Base-by-base conservation (phyloP, 2,113 vertebrate species). In the Sitta europaea region DNA sequence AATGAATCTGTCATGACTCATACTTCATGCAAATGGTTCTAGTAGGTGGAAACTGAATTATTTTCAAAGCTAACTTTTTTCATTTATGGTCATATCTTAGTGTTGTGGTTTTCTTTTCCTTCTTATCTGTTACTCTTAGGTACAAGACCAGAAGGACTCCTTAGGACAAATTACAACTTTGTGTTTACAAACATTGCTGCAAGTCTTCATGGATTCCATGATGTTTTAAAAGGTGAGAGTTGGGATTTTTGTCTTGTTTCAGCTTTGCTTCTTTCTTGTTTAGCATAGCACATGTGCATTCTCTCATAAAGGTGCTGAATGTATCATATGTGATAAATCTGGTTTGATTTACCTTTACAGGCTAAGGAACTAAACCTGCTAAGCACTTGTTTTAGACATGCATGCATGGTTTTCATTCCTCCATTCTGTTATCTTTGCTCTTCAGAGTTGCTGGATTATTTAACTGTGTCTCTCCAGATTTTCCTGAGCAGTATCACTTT, bases 141-240 rank as follows among this genome's bases (percentile, higher is more conserved):
- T 94, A 98, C 97, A 31, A 98, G 98, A 82, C 98, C 98, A 94
- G 98, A 99, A 59, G 98, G 98, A 77, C 91, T 99, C 68, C 98
- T 98, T 93, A 98, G 98, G 92, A 98, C 98, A 97, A 99, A 99
- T 97, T 98, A 98, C 83, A 98, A 96, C 24, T 98, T 98, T 2
- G 98, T 99, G 78, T 98, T 99, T 97, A 99, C 99, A 79, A 98
- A 99, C 90, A 98, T 99, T 91, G 98, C 98, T 67, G 97, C 98
- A 87, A 98, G 98, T 97, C 98, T 99, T 77, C 98, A 98, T 94
- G 98, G 98, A 93, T 98, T 99, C 85, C 98, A 99, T 80, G 98
- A 99, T 40, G 57, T 98, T 95, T 96, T 99, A 98, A 99, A 99
- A 99, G 99, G 99, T 99, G 94, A 98, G 98, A 75, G 40, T 50